Percentiles rank a stretch among this genome's conserved stretches.
These are phyloP conservation scores for Saccopteryx bilineata DNA, from an alignment of 2,113 vertebrate species.

Conservation along the genomic window DNA sequence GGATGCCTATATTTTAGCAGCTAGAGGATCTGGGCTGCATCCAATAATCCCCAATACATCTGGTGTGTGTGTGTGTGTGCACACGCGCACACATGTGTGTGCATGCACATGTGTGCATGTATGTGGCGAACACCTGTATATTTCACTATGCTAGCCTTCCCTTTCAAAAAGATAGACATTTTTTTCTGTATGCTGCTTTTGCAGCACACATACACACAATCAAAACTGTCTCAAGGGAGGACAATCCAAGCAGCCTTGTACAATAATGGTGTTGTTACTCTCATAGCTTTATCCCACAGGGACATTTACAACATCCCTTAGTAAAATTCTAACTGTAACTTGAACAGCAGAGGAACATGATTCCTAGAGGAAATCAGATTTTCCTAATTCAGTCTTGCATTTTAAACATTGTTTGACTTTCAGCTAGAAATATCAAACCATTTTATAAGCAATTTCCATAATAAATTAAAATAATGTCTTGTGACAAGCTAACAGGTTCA, in stretches of 20 bases:
- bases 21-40: background rate
- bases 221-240: conserved; percentile 60
- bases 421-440: conserved; percentile 36
- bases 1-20: background rate
- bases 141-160: background rate
- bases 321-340: conserved; percentile 46
- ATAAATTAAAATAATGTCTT: conserved; percentile 51
- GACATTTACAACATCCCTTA: conserved; percentile 3
- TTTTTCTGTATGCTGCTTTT: background rate
- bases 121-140: background rate
- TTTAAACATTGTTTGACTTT: conserved; percentile 60
- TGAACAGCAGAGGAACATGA: background rate
- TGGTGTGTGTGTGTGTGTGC: background rate
- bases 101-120: background rate
- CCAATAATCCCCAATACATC: background rate
- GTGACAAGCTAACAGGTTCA: conserved; percentile 7
- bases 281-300: conserved; percentile 8
- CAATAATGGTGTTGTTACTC: conserved; percentile 16
- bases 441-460: conserved; percentile 49
- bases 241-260: conserved; percentile 44
- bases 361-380: conserved; percentile 65
- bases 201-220: background rate
- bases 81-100: no score
- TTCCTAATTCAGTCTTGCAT: conserved; percentile 1
- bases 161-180: background rate